A percentile compares a stretch with the other conserved stretches of the same genome.
Conservation (phyloP, 2,797 vertebrate species). For the Arctocebus calabarensis region DNA sequence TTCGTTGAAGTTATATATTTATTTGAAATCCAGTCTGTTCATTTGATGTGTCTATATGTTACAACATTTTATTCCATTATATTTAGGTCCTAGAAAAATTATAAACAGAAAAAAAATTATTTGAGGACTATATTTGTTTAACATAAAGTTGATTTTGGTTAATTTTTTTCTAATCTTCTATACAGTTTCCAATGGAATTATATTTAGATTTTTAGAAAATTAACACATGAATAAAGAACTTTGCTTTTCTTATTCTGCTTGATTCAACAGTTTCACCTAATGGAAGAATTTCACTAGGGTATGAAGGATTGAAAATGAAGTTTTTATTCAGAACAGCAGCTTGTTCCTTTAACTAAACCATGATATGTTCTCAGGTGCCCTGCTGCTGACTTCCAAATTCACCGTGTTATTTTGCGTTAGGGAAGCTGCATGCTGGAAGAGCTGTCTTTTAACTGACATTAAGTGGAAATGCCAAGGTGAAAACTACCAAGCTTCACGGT, state of each 20-base stretch:
- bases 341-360: constrained; percentile 43
- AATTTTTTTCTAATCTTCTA: constrained; percentile 6
- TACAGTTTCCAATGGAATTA: constrained; percentile 48
- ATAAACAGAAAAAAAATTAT: constrained; percentile 55
- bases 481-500: neutral
- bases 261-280: neutral
- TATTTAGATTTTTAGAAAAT: constrained; percentile 51
- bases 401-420: neutral
- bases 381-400: neutral
- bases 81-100: constrained; percentile 31
- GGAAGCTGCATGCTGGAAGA: neutral
- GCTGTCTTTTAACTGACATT: neutral
- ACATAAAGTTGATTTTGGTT: constrained; percentile 54
- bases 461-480: neutral
- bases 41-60: neutral
- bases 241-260: neutral
- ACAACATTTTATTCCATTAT: constrained; percentile 18
- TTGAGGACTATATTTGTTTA: constrained; percentile 22
- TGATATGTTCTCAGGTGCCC: neutral
- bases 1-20: constrained; percentile 52
- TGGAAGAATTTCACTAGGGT: constrained; percentile 27
- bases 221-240: neutral
- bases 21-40: constrained; percentile 41
- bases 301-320: constrained; percentile 3
- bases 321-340: neutral